Evolutionary conservation across 1,140 invertebrate species (phyloP), one percentile per base, ranked within the genome.

Genomic region (Heliconius nattereri): DNA sequence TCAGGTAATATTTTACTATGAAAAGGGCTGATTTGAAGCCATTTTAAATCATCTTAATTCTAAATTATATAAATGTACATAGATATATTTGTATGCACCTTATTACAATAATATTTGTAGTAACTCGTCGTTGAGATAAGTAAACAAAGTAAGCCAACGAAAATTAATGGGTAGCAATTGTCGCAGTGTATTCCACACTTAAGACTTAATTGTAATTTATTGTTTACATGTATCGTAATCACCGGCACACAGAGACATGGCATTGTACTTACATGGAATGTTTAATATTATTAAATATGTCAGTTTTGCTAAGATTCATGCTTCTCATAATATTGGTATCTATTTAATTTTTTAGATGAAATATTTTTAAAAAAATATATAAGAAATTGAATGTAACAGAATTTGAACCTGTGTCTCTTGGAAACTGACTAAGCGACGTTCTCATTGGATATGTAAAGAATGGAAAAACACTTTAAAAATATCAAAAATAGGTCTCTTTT

Each of bases 131-230:
- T 57, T 11, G 54, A 3, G 54, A 60, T 26, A 60, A 23, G 60
- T 66, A 66, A 66, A 66, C 60, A 66, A 66, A 66, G 60, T 66
- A 19, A 66, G 26, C 26, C 9, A 66, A 66, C 60, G 60, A 66
- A 66, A 60, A 66, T 66, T 29, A 66, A 66, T 66, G 60, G 11
- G 9, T 29, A 29, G 23, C 54, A 29, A 66, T 29, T 66, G 60
- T n/a, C 54, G 54, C 26, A 66, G 60, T 66, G 60, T 66, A 29
- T 66, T 66, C 60, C 60, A 66, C 60, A 66, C 60, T 66, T 66
- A 66, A 13, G 11, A 66, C 60, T 66, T 66, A 66, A 66, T 66
- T 66, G 60, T 66, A 66, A 66, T 66, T 66, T 66, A 66, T 66
- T 66, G 60, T 26, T 26, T 66, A 66, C 60, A 66, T 16, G 60